Base-by-base conservation (phyloP, 2,888 invertebrate genomes). In the Orthosia cruda region DNA sequence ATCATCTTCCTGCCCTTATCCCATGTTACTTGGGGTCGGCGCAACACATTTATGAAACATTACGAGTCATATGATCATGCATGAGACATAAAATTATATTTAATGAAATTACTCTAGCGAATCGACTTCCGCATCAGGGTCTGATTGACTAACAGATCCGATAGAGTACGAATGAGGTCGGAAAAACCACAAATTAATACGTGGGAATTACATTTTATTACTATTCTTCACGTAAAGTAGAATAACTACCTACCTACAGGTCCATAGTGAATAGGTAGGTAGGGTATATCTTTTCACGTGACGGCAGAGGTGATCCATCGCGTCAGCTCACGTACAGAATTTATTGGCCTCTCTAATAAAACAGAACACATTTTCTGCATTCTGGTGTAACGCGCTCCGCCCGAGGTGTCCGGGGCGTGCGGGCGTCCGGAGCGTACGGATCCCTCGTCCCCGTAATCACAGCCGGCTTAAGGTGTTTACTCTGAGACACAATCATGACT, bases 321-420 rank as follows among this genome's bases (percentile, higher is more conserved):
- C 91, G 91, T 86, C 87, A 91, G 84, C 90, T 91, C 95, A 96
- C 95, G 95, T 95, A 92, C 94, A 65, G 89, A 93, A 95, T 95
- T 95, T 95, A 95, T 95, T 93, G 93, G 93, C 91, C 90, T 91
- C 90, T 90, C 92, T 94, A 95, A 95, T 95, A 95, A 95, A 95
- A 94, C 93, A 94, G 93, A 94, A 95, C 94, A 95, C 93, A 94
- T 93, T 93, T 93, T 94, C 92, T 94, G 93, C 94, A 95, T 94
- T 94, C 91, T 88, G 87, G 76, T 89, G 89, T 91, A 89, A 89
- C 90, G 90, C 88, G 89, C 83, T 74, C 80, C 85, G 73, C 84
- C 74, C 32, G 20, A 4, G 49, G 74, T 57, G 74, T 57, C 54
- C 62, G 67, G 58, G 54, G 50, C 59, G 67, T 9, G 45, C 52